A percentile compares a stretch with the other conserved stretches of the same genome.
These are phyloP conservation scores for Limonius californicus DNA, from an alignment of 1,140 invertebrate genomes.

Conservation along the genomic window DNA sequence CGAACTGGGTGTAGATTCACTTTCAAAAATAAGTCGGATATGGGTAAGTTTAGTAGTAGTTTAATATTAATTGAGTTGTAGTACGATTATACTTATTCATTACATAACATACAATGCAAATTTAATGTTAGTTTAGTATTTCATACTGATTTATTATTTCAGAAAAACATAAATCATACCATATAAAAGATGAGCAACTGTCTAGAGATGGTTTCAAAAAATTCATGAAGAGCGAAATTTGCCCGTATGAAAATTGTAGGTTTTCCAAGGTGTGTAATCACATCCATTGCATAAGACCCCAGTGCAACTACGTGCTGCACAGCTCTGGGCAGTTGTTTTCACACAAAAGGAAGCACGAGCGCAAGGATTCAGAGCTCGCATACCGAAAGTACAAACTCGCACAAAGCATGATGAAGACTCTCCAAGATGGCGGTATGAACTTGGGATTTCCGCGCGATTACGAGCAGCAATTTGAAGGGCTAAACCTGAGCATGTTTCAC, in stretches of 20 bases:
- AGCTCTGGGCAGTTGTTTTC: constrained; percentile 96
- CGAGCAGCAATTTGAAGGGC: constrained; percentile 36
- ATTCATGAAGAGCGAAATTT: constrained; percentile 95
- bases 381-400: constrained; percentile 71
- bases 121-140: no score
- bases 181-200: constrained; percentile 95
- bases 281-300: constrained; percentile 94
- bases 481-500: constrained; percentile 37
- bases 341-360: constrained; percentile 95
- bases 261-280: constrained; percentile 96
- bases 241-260: constrained; percentile 84
- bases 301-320: constrained; percentile 93
- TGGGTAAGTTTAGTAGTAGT: constrained; percentile 75
- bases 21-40: constrained; percentile 99
- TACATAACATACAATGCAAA: not conserved
- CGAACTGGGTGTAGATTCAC: constrained; percentile 87
- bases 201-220: constrained; percentile 97
- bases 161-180: constrained; percentile 99
- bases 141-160: constrained; percentile 26
- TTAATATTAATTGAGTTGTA: no score
- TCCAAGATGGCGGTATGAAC: constrained; percentile 36
- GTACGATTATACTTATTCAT: not conserved
- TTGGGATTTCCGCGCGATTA: constrained; percentile 36
- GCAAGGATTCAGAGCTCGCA: constrained; percentile 81
- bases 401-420: constrained; percentile 47